phyloP scores from a whole-genome alignment of 2,888 invertebrate genomes.

The Spodoptera picta region DNA sequence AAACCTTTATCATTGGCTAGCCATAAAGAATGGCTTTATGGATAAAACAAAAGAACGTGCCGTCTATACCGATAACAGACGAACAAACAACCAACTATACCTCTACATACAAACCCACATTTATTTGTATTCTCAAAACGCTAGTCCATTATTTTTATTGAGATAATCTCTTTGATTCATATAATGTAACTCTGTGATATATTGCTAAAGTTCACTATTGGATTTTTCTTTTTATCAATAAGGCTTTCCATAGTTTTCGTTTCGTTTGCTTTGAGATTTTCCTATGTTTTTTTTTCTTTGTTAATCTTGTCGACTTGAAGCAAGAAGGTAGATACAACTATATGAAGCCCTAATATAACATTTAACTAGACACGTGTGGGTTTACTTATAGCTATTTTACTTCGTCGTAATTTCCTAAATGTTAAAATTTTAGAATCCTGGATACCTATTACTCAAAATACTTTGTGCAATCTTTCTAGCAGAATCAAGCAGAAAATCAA shows the following conservation, averaged over 20 bases:
- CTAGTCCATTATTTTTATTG: conserved; percentile 70
- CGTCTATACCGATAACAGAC: conserved; percentile 62
- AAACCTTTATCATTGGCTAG: conserved; percentile 25
- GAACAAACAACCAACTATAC: too few relatives aligned
- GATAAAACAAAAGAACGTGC: conserved; percentile 42
- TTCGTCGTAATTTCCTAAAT: too few relatives aligned
- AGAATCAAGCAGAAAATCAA: too few relatives aligned
- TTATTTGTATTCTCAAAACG: conserved; percentile 67
- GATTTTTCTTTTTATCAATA: conserved; percentile 63
- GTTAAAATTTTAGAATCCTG: too few relatives aligned
- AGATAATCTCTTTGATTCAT: conserved; percentile 79
- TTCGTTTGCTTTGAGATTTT: conserved; percentile 15
- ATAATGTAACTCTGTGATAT: conserved; percentile 70
- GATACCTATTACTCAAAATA: too few relatives aligned
- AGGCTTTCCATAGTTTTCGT: conserved; percentile 20
- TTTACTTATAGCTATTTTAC: too few relatives aligned
- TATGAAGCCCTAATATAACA: too few relatives aligned
- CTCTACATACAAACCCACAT: conserved; percentile 12
- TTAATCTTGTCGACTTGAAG: too few relatives aligned
- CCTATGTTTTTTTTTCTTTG: too few relatives aligned
- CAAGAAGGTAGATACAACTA: too few relatives aligned
- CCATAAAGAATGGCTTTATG: conserved; percentile 45
- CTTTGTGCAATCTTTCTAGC: too few relatives aligned
- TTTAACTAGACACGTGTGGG: too few relatives aligned
- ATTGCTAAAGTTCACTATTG: conserved; percentile 68